These are phyloP conservation scores for Sylvia borin DNA, from an alignment of 2,797 vertebrate genomes.

Conservation along the genomic window DNA sequence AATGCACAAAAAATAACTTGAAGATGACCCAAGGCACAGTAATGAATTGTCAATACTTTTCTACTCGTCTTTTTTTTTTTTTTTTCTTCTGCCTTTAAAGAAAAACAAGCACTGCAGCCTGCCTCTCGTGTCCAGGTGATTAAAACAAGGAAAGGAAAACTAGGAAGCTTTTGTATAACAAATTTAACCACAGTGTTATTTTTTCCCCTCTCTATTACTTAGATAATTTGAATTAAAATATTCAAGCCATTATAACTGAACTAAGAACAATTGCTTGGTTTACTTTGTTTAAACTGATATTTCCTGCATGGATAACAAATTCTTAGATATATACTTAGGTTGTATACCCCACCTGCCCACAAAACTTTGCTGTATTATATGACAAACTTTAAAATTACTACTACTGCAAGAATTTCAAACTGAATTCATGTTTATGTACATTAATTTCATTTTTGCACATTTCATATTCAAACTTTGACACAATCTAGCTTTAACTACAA, in stretches of 20 bases:
- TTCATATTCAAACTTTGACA: neutral
- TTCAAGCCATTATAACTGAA: neutral
- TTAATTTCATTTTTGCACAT: neutral
- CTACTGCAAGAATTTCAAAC: neutral
- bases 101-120: neutral
- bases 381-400: neutral
- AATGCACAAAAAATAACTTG: neutral
- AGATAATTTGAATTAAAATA: neutral
- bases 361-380: neutral
- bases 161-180: neutral
- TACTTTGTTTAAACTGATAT: neutral
- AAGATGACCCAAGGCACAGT: neutral
- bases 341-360: accelerated
- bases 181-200: neutral
- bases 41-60: neutral
- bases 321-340: neutral
- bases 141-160: neutral
- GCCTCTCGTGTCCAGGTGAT: neutral
- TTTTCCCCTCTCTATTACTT: neutral
- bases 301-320: neutral
- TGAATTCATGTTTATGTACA: neutral
- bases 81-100: neutral
- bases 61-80: neutral
- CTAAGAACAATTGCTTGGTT: neutral
- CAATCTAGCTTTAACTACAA: neutral